Conservation (phyloP, 64 coral and sea anemone species). For the Montipora cactus region DNA sequence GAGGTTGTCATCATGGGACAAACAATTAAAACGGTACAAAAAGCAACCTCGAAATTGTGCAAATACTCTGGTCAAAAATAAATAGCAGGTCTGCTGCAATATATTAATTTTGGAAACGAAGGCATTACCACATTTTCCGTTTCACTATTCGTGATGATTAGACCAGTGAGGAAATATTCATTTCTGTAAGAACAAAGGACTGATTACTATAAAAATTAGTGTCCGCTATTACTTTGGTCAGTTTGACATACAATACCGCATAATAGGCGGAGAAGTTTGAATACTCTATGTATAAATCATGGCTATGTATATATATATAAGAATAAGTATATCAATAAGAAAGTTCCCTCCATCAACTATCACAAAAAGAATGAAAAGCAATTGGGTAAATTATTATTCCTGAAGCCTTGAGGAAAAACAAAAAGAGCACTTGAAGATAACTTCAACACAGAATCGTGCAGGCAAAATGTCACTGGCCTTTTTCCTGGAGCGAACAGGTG, state of each 20-base stretch:
- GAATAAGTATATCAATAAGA: constrained; percentile 47
- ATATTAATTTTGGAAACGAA: constrained; percentile 47
- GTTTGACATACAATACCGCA: constrained; percentile 39
- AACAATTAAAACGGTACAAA: constrained; percentile 48
- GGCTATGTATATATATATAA: constrained; percentile 51
- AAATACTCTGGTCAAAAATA: constrained; percentile 53
- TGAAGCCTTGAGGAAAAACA: not conserved
- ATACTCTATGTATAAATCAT: constrained; percentile 58
- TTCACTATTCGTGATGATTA: constrained; percentile 17
- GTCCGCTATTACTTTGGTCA: constrained; percentile 7
- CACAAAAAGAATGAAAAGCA: not conserved
- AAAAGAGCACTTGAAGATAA: not conserved
- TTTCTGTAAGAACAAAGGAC: constrained; percentile 48
- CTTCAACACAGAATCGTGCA: not conserved
- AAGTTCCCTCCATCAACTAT: constrained; percentile 8
- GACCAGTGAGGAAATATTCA: constrained; percentile 22
- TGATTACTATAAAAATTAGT: constrained; percentile 53
- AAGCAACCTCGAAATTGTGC: constrained; percentile 18
- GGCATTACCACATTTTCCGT: constrained; percentile 24
- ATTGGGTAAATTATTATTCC: not conserved
- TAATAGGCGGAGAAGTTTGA: constrained; percentile 28
- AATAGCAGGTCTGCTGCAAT: constrained; percentile 54
- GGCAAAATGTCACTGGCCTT: not conserved
- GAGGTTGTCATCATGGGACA: not conserved
- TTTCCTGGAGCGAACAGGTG: not conserved